Percentiles rank a stretch among this genome's conserved stretches.
Evolutionary conservation across 2,797 vertebrate genomes (phyloP).

Genomic region (Macropus fuliginosus): DNA sequence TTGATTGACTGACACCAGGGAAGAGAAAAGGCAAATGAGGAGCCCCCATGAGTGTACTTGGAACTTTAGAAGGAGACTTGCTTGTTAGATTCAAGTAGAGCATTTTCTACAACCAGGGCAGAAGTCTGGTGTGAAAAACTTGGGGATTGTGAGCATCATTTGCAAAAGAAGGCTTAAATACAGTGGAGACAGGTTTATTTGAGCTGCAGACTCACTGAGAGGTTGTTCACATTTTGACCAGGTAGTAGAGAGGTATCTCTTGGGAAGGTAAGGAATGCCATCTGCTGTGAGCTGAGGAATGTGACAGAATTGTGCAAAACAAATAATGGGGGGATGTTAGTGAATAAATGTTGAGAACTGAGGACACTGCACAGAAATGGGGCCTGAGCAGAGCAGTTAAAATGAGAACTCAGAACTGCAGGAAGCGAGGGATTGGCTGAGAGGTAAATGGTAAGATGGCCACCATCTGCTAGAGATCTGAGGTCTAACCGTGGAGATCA

Average conservation of each 20-base stretch:
- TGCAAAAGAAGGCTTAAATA: background rate
- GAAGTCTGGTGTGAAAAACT: background rate
- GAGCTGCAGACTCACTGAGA: background rate
- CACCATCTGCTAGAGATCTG: background rate
- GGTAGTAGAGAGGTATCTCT: background rate
- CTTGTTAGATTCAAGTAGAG: background rate
- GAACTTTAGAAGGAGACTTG: background rate
- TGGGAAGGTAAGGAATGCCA: background rate
- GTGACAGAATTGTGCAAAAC: background rate
- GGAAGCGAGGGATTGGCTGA: background rate
- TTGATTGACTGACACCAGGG: background rate
- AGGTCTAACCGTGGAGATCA: background rate
- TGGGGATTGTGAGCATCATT: background rate
- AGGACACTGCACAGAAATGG: background rate
- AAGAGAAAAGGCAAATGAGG: background rate
- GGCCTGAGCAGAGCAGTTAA: background rate
- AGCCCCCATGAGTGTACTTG: background rate
- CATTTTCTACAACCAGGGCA: background rate
- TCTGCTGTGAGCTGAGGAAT: background rate
- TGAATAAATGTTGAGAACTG: background rate
- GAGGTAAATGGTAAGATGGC: background rate
- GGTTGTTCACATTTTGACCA: background rate
- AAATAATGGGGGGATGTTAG: background rate
- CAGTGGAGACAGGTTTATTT: background rate
- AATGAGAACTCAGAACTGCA: background rate